Conservation (phyloP, 2,888 invertebrate species). For the Tiliacea aurago region DNA sequence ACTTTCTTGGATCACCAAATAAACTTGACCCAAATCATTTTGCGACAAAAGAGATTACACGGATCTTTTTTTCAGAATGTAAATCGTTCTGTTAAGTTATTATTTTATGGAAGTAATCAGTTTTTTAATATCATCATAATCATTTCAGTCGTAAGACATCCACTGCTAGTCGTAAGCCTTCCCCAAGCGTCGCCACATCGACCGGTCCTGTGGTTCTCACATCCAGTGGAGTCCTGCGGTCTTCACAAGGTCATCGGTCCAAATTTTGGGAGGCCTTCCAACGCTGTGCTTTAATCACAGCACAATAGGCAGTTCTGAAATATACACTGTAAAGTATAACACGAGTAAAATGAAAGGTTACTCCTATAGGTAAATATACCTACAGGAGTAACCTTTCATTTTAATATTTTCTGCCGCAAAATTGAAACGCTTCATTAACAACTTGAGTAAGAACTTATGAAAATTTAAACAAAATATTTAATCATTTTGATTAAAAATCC, state of each 20-base stretch:
- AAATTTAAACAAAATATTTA: constrained; percentile 19
- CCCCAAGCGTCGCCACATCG: too few species aligned
- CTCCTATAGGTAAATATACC: too few species aligned
- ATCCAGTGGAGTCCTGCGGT: neutral
- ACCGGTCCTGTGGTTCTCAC: neutral
- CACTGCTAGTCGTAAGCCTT: neutral
- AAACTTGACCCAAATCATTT: constrained; percentile 9
- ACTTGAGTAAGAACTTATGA: neutral
- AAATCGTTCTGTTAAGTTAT: neutral
- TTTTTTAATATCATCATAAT: neutral
- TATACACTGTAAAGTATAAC: neutral
- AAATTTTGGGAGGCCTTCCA: neutral
- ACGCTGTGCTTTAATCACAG: neutral
- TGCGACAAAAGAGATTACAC: neutral
- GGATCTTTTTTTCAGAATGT: neutral
- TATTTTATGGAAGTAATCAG: neutral
- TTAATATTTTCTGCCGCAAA: neutral
- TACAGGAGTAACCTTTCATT: neutral
- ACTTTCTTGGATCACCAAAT: constrained; percentile 17
- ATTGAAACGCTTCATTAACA: neutral
- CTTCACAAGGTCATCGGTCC: too few species aligned
- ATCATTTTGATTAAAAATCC: constrained; percentile 23
- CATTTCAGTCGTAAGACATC: neutral
- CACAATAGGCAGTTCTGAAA: neutral
- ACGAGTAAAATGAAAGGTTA: too few species aligned